Percentiles rank a stretch among this genome's conserved stretches.
These are phyloP conservation scores for Phaonia tiefii DNA, from an alignment of 2,888 invertebrate species.

Conservation along the genomic window DNA sequence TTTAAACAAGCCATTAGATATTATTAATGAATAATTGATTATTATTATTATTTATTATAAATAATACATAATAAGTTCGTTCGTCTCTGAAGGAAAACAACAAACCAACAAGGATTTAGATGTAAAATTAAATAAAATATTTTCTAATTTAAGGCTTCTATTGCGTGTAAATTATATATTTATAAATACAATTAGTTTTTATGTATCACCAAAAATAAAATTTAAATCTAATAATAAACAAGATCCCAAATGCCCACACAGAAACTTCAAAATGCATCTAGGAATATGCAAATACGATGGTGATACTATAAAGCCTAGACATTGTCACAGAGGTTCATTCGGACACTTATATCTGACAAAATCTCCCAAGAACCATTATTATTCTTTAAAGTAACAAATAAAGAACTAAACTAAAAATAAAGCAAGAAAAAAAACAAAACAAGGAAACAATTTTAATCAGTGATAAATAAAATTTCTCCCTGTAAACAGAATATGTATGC, in stretches of 20 bases:
- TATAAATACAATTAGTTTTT: constrained; percentile 46
- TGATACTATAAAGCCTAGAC: too few relatives aligned
- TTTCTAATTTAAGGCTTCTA: constrained; percentile 58
- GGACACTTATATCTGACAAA: constrained; percentile 36
- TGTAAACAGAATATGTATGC: constrained; percentile 4
- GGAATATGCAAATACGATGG: too few relatives aligned
- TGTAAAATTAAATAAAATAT: constrained; percentile 46
- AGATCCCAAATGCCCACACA: not conserved
- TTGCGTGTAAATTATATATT: constrained; percentile 53
- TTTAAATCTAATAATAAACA: not conserved
- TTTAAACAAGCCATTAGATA: constrained; percentile 30
- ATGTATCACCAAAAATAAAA: constrained; percentile 41
- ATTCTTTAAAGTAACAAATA: constrained; percentile 25
- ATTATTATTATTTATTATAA: constrained; percentile 11
- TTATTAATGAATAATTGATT: constrained; percentile 24
- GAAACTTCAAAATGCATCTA: too few relatives aligned
- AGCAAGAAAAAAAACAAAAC: constrained; percentile 10
- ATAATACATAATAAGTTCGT: not conserved
- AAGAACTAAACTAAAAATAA: constrained; percentile 32
- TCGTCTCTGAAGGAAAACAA: constrained; percentile 18
- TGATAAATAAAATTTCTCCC: constrained; percentile 27
- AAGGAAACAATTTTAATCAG: constrained; percentile 26
- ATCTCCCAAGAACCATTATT: constrained; percentile 42
- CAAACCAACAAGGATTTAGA: constrained; percentile 40
- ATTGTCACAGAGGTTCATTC: not conserved